Evolutionary conservation across 1,140 invertebrate species (phyloP).

Genomic region (Doryteuthis pealeii): DNA sequence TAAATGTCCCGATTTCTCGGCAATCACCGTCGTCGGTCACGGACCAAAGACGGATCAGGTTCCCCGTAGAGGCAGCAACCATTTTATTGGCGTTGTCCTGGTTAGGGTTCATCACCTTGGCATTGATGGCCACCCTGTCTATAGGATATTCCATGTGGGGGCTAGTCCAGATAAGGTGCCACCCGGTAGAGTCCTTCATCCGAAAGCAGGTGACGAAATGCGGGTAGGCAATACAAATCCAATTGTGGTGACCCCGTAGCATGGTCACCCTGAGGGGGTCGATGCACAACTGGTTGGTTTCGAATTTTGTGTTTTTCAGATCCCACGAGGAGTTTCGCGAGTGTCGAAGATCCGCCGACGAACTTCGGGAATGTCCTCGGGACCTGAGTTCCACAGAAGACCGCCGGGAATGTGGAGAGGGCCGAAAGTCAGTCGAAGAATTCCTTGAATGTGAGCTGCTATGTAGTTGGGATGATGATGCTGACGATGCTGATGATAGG

Average conservation of each 20-base stretch:
- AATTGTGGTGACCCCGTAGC: slow-evolving; percentile 96
- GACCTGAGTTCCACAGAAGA: slow-evolving; percentile 4
- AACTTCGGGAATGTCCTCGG: background rate
- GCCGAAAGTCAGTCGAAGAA: background rate
- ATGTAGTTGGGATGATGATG: background rate
- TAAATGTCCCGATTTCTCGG: slow-evolving; percentile 83
- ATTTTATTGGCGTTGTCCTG: slow-evolving; percentile 72
- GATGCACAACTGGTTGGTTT: background rate
- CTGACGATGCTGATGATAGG: background rate
- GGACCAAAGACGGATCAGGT: slow-evolving; percentile 85
- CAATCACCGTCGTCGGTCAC: slow-evolving; percentile 79
- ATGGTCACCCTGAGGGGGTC: slow-evolving; percentile 64
- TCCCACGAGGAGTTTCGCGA: slow-evolving; percentile 10
- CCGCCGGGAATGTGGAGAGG: background rate
- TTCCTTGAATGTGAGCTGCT: background rate
- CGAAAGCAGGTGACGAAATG: slow-evolving; percentile 93
- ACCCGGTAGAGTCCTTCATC: slow-evolving; percentile 87
- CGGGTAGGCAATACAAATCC: slow-evolving; percentile 94
- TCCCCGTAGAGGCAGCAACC: slow-evolving; percentile 84
- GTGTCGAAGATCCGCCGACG: background rate
- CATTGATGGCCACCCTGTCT: slow-evolving; percentile 91
- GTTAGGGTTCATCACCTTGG: slow-evolving; percentile 74
- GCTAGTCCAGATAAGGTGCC: slow-evolving; percentile 93
- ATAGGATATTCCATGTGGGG: slow-evolving; percentile 87
- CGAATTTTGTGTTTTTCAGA: background rate